These are phyloP conservation scores for Aurelia sp. DNA, from an alignment of 30 jellyfish, hydroid and myxozoan species.

Conservation along the genomic window DNA sequence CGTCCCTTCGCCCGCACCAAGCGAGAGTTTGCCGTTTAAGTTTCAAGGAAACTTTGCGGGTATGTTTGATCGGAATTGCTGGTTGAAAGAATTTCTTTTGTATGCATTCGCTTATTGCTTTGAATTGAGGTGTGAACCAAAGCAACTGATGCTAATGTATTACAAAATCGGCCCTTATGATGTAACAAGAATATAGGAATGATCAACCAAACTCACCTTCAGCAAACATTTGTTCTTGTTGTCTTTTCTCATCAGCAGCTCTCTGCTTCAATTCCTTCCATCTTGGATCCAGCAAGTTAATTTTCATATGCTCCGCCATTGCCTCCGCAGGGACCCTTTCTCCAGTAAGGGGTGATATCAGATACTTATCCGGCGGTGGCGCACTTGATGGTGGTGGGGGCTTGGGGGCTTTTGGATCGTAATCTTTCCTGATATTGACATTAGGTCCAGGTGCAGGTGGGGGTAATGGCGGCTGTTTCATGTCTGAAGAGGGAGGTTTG, in stretches of 20 bases:
- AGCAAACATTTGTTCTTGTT: conserved; percentile 95
- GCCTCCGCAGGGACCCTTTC: conserved; percentile 98
- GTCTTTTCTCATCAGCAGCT: conserved; percentile 89
- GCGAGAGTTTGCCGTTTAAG: too few relatives aligned
- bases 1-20: too few relatives aligned
- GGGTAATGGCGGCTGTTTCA: conserved; percentile 83
- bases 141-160: too few relatives aligned
- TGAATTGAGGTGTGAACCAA: too few relatives aligned
- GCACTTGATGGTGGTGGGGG: conserved; percentile 85
- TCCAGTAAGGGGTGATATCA: conserved; percentile 98
- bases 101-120: too few relatives aligned
- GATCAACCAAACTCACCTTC: conserved; percentile 56
- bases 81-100: too few relatives aligned
- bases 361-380: conserved; percentile 85
- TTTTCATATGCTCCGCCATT: conserved; percentile 95
- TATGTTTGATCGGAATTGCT: too few relatives aligned
- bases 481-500: conserved; percentile 51
- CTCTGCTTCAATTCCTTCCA: conserved; percentile 96
- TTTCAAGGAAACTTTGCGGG: too few relatives aligned
- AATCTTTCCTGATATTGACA: conserved; percentile 87
- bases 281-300: conserved; percentile 91
- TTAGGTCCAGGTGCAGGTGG: conserved; percentile 92
- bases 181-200: too few relatives aligned
- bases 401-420: conserved; percentile 94
- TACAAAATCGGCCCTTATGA: too few relatives aligned